Evolutionary conservation across 2,888 invertebrate species (phyloP), one percentile per base, ranked within the genome.

Genomic region (Tenthredo scrophulariae): DNA sequence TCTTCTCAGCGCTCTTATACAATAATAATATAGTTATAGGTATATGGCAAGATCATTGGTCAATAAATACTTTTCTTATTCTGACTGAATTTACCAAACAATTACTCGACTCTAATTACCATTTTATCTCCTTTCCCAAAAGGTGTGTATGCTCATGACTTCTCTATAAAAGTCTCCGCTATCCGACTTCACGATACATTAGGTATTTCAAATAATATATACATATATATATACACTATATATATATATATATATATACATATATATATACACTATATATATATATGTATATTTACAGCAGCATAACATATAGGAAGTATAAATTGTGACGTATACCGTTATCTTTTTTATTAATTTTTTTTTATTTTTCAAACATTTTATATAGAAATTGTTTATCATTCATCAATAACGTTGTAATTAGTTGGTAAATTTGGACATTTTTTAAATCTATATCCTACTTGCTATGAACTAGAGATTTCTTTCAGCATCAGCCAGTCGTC

Each of bases 21-120:
- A 90, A 89, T 89, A 90, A 88, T 89, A 88, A 89, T 89, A 88
- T 89, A 89, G 87, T 87, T 88, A 88, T 88, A 37, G 37, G 37
- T 37, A 89, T 89, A 91, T 91, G 91, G 91, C 91, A 91, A 91
- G 90, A 88, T 91, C 90, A 91, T 91, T 91, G 90, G 90, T 91
- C 90, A 91, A 91, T 91, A 91, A 91, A 91, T 91, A 91, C 90
- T 90, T 91, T 87, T 88, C 88, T 90, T 89, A 85, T 87, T 86
- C 87, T 86, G 86, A 86, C 87, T 89, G 89, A 88, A 88, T 88
- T 89, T 85, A 84, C 88, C 89, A 89, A 87, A 90, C 87, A 87
- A 88, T 87, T 79, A 58, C 40, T 18, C 37, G 40, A 80, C 50
- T 80, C 62, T 40, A 37, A 80, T 37, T 33, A 62, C 26, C 3